These are phyloP conservation scores for Agonum fuliginosum DNA, from an alignment of 2,888 invertebrate species.

Conservation along the genomic window DNA sequence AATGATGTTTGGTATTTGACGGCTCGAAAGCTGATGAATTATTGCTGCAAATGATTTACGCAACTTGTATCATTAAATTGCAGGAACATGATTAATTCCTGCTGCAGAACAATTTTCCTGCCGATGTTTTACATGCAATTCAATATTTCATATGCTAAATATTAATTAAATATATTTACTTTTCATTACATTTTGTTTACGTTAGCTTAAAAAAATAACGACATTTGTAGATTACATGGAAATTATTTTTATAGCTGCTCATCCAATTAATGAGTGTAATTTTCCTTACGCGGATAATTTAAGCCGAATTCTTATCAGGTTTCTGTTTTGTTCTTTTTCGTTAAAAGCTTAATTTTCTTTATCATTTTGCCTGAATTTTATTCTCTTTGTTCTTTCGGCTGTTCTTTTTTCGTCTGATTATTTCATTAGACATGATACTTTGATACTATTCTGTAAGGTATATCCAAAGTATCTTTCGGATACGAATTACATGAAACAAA, in stretches of 20 bases:
- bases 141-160: not conserved
- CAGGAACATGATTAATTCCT: not conserved
- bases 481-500: no score
- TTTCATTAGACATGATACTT: not conserved
- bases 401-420: not conserved
- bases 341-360: not conserved
- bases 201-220: not conserved
- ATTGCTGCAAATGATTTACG: not conserved
- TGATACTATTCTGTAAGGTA: not conserved
- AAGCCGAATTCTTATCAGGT: not conserved
- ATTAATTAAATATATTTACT: not conserved
- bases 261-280: not conserved
- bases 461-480: no score
- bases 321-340: not conserved
- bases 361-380: not conserved
- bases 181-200: not conserved
- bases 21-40: not conserved
- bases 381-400: not conserved
- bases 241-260: not conserved
- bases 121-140: not conserved
- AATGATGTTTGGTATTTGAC: conserved; percentile 10
- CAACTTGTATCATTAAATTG: conserved; percentile 2
- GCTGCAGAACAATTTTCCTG: not conserved
- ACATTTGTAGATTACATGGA: not conserved
- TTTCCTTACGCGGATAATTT: not conserved